Evolutionary conservation across 2,797 vertebrate species (phyloP), one percentile per base, ranked within the genome.

Genomic region (Merluccius polli): DNA sequence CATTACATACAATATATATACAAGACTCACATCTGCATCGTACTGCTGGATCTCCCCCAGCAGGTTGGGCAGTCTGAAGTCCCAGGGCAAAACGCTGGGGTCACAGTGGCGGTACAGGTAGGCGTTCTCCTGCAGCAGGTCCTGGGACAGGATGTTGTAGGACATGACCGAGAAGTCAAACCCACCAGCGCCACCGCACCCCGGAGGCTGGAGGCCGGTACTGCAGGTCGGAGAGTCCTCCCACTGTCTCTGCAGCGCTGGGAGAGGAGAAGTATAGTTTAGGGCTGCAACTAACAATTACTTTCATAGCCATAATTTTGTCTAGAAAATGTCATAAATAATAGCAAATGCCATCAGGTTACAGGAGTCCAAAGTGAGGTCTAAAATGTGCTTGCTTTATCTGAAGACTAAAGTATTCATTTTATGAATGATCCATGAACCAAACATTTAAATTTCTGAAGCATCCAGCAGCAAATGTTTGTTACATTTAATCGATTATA

Each of bases 121-220:
- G 2, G 84, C 82, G 78, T 99, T 99, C 85, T 95, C 95, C 80
- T 95, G 93, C 85, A 99, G 90, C 71, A 99, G 93, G 75, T 97
- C 93, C 91, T 99, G 98, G 0, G 97, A 96, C 81, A 99, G 95
- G 87, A 99, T 98, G 85, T 99, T 99, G 90, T 99, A 99, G 70
- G 96, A 97, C 95, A 98, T 94, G 68, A 99, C 95, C 0, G 96
- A 95, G 87, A 99, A 99, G 87, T 98, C 96, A 85, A 98, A 97
- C 9, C 24, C 24, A 9, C 21, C 52, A 0, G 82, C 82, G 11
- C 72, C 75, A 84, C 77, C 67, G 75, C 0, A 41, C 15, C 85
- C 90, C 76, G 75, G 88, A 77, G 82, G 82, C 8, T 76, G 76
- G 1, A 77, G 83, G 82, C 33, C 44, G 15, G 75, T 67, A 70